A percentile compares a stretch with the other conserved stretches of the same genome.
Conservation (phyloP, 2,797 vertebrate species). For the Rhyacichthys aspro region DNA sequence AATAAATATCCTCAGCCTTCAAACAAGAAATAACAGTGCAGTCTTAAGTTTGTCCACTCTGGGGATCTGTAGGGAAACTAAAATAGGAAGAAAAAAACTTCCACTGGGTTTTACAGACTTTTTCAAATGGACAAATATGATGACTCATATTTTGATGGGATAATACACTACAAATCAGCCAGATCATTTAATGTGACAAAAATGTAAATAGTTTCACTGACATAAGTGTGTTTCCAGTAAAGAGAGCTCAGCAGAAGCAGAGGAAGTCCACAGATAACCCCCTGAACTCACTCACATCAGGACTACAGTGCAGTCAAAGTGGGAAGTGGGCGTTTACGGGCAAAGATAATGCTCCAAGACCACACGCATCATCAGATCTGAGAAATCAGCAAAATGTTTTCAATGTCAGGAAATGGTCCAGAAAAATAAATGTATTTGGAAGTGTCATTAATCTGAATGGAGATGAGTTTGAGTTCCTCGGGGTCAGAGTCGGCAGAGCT, state of each 20-base stretch:
- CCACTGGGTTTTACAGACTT: too few species aligned
- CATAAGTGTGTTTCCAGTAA: constrained; percentile 6
- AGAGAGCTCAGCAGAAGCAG: constrained; percentile 1
- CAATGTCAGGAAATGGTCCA: not conserved
- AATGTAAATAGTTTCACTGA: too few species aligned
- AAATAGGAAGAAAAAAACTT: too few species aligned
- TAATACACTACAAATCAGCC: too few species aligned
- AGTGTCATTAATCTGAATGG: not conserved
- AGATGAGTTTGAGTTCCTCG: not conserved
- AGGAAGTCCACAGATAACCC: constrained; percentile 1
- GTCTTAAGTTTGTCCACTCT: too few species aligned
- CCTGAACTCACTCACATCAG: not conserved
- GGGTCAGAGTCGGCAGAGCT: not conserved
- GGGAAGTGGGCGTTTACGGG: too few species aligned
- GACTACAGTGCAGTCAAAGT: not conserved
- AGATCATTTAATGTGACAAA: too few species aligned
- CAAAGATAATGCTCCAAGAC: not conserved
- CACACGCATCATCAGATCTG: not conserved
- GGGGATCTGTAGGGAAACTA: too few species aligned
- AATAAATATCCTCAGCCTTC: too few species aligned
- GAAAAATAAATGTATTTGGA: not conserved
- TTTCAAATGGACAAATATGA: too few species aligned
- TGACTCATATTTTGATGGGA: too few species aligned
- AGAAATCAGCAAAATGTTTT: not conserved
- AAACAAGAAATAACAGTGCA: too few species aligned